These are phyloP conservation scores for Meta bourneti DNA, from an alignment of 2,888 invertebrate genomes.

Conservation along the genomic window DNA sequence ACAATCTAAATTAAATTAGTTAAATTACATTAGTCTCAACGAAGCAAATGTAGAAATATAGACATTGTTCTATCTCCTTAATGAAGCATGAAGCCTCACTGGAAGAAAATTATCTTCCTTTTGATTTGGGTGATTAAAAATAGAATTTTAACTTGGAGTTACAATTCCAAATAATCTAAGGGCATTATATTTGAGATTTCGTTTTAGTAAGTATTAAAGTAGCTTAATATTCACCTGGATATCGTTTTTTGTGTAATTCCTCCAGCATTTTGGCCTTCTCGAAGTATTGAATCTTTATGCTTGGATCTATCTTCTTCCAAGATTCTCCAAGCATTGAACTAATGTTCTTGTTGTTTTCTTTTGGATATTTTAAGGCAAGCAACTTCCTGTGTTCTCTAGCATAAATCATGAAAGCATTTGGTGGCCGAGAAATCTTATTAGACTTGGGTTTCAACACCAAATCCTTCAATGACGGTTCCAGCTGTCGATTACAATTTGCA, in stretches of 20 bases:
- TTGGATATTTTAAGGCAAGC: conserved; percentile 40
- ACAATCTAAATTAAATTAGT: no score
- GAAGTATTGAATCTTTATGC: conserved; percentile 31
- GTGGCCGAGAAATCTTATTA: conserved; percentile 49
- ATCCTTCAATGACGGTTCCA: conserved; percentile 14
- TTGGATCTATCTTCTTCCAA: conserved; percentile 12
- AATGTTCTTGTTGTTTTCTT: conserved; percentile 46
- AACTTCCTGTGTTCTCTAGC: conserved; percentile 49
- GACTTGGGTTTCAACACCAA: conserved; percentile 38
- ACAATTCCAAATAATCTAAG: no score
- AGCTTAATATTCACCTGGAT: conserved; percentile 34
- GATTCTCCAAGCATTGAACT: conserved; percentile 52
- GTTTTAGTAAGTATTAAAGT: no score
- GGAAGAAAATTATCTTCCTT: no score
- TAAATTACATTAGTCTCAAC: no score
- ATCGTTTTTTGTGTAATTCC: conserved; percentile 44
- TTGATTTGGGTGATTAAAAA: no score
- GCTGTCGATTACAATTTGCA: not conserved
- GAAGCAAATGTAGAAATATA: no score
- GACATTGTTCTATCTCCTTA: no score
- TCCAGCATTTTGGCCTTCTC: conserved; percentile 45
- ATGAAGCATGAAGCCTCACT: no score
- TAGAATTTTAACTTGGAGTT: no score
- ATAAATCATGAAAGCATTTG: conserved; percentile 70
- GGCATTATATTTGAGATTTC: no score